phyloP scores from a whole-genome alignment of 2,797 vertebrate species.

The Galagoides demidoff region DNA sequence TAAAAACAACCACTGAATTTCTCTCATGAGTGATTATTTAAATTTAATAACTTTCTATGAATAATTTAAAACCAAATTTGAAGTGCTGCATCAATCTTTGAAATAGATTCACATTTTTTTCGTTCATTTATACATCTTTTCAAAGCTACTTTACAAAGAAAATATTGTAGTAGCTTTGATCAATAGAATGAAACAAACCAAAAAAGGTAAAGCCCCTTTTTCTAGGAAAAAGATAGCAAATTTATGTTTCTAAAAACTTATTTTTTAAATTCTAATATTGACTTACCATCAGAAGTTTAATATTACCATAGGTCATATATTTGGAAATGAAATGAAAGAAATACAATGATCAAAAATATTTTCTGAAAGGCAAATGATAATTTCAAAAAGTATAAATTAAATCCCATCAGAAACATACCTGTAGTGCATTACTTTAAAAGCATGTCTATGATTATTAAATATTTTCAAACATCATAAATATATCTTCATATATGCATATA shows the following conservation, averaged over 20 bases:
- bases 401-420: neutral
- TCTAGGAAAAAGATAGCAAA: neutral
- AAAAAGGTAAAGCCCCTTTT: neutral
- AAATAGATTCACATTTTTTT: neutral
- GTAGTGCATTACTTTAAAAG: neutral
- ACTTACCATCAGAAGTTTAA: neutral
- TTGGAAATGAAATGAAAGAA: conserved; percentile 21
- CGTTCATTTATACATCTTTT: neutral
- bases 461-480: neutral
- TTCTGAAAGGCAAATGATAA: neutral
- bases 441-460: neutral
- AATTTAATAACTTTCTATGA: neutral
- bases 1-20: neutral
- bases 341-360: neutral
- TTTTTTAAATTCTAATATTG: neutral
- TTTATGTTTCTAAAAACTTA: neutral
- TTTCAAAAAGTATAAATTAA: neutral
- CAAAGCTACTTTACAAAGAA: neutral
- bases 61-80: neutral
- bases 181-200: neutral
- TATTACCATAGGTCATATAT: neutral
- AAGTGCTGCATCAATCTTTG: neutral
- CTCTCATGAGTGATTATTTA: neutral
- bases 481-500: neutral
- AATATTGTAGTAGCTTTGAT: neutral